Percentiles rank a stretch among this genome's conserved stretches.
Conservation (phyloP, 2,113 vertebrate genomes). For the Thunnus thynnus region DNA sequence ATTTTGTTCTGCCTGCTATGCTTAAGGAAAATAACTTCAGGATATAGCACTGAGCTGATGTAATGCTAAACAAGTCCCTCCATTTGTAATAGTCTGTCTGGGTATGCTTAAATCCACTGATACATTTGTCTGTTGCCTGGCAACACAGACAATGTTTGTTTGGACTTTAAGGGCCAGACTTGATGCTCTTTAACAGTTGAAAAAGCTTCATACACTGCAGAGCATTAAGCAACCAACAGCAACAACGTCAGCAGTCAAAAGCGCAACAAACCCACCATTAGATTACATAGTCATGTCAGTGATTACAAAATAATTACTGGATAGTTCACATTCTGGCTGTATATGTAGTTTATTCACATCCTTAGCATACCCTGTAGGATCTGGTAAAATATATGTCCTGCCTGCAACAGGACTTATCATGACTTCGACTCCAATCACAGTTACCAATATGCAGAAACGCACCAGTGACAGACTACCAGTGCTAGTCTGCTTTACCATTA, state of each 20-base stretch:
- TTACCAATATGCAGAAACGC: too few relatives aligned
- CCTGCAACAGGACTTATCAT: not conserved
- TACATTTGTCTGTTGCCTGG: conserved; percentile 76
- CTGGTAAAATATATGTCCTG: conserved; percentile 2
- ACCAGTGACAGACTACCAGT: too few relatives aligned
- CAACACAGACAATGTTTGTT: conserved; percentile 68
- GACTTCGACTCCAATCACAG: too few relatives aligned
- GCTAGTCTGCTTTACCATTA: too few relatives aligned
- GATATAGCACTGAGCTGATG: conserved; percentile 65
- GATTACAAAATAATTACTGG: conserved; percentile 24
- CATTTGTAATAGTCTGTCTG: conserved; percentile 69
- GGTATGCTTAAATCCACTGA: conserved; percentile 70
- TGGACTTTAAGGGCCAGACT: conserved; percentile 49
- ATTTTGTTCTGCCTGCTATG: conserved; percentile 55
- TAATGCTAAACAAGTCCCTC: conserved; percentile 67
- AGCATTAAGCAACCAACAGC: too few relatives aligned
- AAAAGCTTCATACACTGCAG: conserved; percentile 26
- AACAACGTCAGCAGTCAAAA: not conserved
- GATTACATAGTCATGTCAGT: conserved; percentile 1
- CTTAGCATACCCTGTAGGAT: conserved; percentile 15
- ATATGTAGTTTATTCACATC: not conserved
- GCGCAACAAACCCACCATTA: conserved; percentile 22
- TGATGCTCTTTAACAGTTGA: conserved; percentile 53
- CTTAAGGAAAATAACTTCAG: conserved; percentile 57
- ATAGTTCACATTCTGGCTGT: not conserved